A percentile compares a stretch with the other conserved stretches of the same genome.
These are phyloP conservation scores for Promerops cafer DNA, from an alignment of 2,113 vertebrate genomes.

Conservation along the genomic window DNA sequence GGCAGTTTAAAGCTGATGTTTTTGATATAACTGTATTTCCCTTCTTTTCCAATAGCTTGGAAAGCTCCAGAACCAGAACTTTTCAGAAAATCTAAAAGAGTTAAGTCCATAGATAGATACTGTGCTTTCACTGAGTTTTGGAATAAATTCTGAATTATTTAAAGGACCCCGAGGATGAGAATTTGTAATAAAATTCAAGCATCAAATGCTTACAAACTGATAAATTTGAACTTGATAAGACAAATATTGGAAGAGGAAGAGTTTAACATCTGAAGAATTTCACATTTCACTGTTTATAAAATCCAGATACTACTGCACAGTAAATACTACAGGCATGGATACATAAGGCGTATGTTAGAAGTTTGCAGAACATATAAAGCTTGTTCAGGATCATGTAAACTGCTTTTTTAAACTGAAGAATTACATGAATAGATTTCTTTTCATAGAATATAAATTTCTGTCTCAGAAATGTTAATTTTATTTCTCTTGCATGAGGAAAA, in stretches of 20 bases:
- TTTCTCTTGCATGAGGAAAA: neutral
- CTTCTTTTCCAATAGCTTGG: neutral
- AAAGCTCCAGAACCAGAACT: neutral
- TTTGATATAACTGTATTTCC: neutral
- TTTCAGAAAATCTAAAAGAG: neutral
- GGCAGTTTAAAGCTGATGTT: neutral
- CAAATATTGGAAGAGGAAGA: neutral
- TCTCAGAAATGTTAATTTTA: neutral
- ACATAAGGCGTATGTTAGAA: neutral
- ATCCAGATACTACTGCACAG: neutral
- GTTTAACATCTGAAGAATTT: neutral
- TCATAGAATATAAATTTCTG: neutral
- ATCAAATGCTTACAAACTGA: neutral
- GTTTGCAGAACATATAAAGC: neutral
- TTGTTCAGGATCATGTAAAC: neutral
- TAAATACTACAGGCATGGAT: neutral
- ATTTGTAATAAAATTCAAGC: neutral
- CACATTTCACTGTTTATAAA: neutral
- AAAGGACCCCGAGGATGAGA: neutral
- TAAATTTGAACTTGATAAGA: neutral
- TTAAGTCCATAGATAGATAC: neutral
- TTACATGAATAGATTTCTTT: neutral
- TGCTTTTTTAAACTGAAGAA: neutral
- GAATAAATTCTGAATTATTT: neutral
- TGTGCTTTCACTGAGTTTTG: neutral